These are phyloP conservation scores for Myioborus melanocephalus DNA, from an alignment of 2,797 vertebrate species.

Conservation along the genomic window DNA sequence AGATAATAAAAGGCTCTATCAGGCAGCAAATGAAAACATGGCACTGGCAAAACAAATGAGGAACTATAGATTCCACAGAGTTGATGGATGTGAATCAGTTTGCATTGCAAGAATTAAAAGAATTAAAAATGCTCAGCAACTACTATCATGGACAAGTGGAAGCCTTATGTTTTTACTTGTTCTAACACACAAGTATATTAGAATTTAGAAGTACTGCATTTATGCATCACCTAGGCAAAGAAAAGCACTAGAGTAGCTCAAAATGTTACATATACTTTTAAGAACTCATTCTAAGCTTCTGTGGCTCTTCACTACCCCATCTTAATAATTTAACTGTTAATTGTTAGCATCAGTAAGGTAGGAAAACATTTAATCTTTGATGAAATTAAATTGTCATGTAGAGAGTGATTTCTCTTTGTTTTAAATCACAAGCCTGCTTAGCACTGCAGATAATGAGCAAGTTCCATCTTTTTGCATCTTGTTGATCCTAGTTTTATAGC, in stretches of 20 bases:
- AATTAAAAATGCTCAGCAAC: not conserved
- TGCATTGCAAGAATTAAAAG: not conserved
- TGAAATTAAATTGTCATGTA: not conserved
- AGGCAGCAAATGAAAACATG: not conserved
- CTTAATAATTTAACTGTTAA: not conserved
- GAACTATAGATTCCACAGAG: not conserved
- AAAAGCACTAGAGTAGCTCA: not conserved
- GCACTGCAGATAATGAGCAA: constrained; percentile 10
- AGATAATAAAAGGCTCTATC: not conserved
- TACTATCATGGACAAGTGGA: not conserved
- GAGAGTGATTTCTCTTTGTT: not conserved
- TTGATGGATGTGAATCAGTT: not conserved
- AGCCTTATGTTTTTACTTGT: not conserved
- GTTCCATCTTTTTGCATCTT: constrained; percentile 28
- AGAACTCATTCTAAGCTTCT: not conserved
- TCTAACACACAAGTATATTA: not conserved
- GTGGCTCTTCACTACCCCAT: not conserved
- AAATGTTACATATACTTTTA: not conserved
- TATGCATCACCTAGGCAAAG: not conserved
- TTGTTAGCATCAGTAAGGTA: not conserved
- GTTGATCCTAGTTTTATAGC: constrained; percentile 5
- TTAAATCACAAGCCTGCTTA: constrained; percentile 12
- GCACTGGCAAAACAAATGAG: not conserved
- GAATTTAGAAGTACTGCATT: not conserved
- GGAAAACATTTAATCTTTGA: not conserved